phyloP scores from a whole-genome alignment of 2,888 invertebrate species.

The Drosophila stalkeri region DNA sequence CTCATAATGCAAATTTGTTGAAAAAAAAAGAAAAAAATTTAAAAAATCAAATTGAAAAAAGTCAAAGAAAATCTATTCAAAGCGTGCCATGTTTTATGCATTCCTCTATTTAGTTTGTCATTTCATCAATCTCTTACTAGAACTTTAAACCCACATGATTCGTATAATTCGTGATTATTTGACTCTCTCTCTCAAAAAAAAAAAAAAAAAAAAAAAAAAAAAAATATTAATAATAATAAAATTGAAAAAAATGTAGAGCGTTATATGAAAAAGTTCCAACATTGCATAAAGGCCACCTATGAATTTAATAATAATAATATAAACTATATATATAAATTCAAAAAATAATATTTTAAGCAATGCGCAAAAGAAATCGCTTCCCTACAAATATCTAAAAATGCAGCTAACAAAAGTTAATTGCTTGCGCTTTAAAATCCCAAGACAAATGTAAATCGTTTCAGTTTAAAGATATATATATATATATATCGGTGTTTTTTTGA shows the following conservation, averaged over 20 bases:
- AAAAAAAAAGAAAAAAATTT: no score
- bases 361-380: constrained; percentile 12
- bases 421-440: constrained; percentile 36
- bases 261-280: constrained; percentile 73
- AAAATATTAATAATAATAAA: constrained; percentile 18
- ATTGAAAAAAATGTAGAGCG: constrained; percentile 61
- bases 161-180: constrained; percentile 47
- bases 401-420: constrained; percentile 14
- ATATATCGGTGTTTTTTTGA: constrained; percentile 24
- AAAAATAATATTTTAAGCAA: not conserved
- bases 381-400: not conserved
- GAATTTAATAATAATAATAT: constrained; percentile 31
- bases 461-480: not conserved
- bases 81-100: constrained; percentile 72
- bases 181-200: constrained; percentile 49
- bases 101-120: constrained; percentile 51
- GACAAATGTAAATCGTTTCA: constrained; percentile 8
- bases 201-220: constrained; percentile 30
- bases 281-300: constrained; percentile 31
- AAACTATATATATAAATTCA: not conserved
- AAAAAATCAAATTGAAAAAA: constrained; percentile 11
- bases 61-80: constrained; percentile 24
- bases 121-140: constrained; percentile 30
- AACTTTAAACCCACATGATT: constrained; percentile 33
- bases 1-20: constrained; percentile 45